Conservation (phyloP, 2,113 vertebrate species). For the Mugil cephalus region DNA sequence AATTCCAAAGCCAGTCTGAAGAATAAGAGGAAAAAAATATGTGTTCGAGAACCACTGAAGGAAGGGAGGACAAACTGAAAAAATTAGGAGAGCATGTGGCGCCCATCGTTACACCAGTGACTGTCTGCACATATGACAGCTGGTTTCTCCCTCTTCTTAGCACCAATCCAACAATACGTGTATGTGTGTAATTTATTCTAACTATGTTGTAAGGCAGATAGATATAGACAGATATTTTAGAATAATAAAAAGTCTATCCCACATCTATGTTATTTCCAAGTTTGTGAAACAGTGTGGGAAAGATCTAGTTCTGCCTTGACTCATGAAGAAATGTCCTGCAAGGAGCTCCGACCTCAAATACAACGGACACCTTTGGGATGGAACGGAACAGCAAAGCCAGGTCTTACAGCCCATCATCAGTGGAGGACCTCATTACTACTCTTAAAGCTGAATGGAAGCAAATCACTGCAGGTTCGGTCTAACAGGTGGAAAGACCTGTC, state of each 20-base stretch:
- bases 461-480: no score
- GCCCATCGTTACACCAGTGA: slow-evolving; percentile 27
- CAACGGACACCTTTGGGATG: neutral
- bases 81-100: slow-evolving; percentile 33
- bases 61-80: slow-evolving; percentile 13
- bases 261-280: neutral
- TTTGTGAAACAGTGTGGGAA: neutral
- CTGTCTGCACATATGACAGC: slow-evolving; percentile 35
- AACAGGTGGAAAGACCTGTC: no score
- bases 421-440: no score
- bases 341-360: neutral
- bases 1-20: neutral
- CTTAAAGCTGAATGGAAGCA: no score
- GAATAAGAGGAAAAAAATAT: neutral
- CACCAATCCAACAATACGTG: slow-evolving; percentile 13
- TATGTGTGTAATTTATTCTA: neutral
- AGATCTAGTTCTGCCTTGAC: no score
- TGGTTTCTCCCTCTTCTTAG: slow-evolving; percentile 15
- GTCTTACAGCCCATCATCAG: no score
- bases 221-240: no score
- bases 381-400: neutral
- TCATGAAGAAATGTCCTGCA: no score
- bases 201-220: neutral
- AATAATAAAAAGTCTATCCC: no score
- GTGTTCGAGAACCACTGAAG: neutral